phyloP scores from a whole-genome alignment of 1,140 invertebrate genomes.

The Augochlora pura region DNA sequence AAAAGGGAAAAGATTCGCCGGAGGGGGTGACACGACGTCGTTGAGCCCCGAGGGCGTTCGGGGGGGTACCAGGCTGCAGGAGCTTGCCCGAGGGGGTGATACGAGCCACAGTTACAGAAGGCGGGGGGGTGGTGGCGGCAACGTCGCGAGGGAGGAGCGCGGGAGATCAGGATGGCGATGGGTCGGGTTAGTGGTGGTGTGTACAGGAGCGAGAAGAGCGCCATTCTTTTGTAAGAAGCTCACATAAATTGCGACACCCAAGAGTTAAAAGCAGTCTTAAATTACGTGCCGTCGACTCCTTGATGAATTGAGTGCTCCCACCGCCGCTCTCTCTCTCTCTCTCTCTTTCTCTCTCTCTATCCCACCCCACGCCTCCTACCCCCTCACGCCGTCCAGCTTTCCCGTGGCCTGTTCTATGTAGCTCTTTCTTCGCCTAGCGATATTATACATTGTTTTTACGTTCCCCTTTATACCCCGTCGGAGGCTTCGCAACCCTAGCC shows the following conservation, averaged over 20 bases:
- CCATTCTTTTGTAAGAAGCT: slow-evolving; percentile 81
- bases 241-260: slow-evolving; percentile 81
- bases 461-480: slow-evolving; percentile 56
- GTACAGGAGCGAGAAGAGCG: slow-evolving; percentile 68
- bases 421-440: slow-evolving; percentile 50
- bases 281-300: slow-evolving; percentile 80
- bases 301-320: slow-evolving; percentile 81
- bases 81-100: slow-evolving; percentile 49
- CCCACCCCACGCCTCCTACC: slow-evolving; percentile 1
- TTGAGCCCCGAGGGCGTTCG: slow-evolving; percentile 37
- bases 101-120: slow-evolving; percentile 52
- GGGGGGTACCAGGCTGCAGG: slow-evolving; percentile 26
- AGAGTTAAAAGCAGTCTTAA: slow-evolving; percentile 82
- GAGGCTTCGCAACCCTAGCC: slow-evolving; percentile 46
- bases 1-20: slow-evolving; percentile 53
- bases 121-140: neutral
- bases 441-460: slow-evolving; percentile 74
- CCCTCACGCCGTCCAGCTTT: neutral
- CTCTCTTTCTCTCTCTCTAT: slow-evolving; percentile 15
- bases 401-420: slow-evolving; percentile 35
- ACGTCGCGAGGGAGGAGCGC: slow-evolving; percentile 29
- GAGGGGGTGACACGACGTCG: slow-evolving; percentile 31
- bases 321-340: slow-evolving; percentile 39
- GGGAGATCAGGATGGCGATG: slow-evolving; percentile 50
- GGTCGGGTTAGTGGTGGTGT: slow-evolving; percentile 57